These are phyloP conservation scores for Cephus pygmeus DNA, from an alignment of 2,888 invertebrate species.

Conservation along the genomic window DNA sequence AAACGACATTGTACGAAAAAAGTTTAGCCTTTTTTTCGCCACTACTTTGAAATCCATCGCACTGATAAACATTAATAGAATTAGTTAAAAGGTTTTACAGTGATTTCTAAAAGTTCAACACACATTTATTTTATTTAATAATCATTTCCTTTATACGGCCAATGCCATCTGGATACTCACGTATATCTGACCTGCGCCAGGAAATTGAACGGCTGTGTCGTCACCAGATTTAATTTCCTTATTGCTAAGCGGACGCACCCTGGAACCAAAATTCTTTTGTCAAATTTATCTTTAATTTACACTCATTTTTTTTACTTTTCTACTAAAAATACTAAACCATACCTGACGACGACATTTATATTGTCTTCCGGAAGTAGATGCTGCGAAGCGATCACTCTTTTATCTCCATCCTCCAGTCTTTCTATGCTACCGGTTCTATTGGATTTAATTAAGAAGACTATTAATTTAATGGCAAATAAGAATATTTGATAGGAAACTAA, in stretches of 20 bases:
- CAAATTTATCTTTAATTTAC: background rate
- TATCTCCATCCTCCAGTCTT: slow-evolving; percentile 65
- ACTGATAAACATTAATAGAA: slow-evolving; percentile 32
- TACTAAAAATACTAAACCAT: slow-evolving; percentile 38
- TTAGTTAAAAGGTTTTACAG: background rate
- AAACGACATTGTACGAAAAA: slow-evolving; percentile 96
- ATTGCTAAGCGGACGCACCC: slow-evolving; percentile 84
- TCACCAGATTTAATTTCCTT: slow-evolving; percentile 80
- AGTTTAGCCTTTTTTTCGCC: slow-evolving; percentile 80
- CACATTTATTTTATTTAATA: background rate
- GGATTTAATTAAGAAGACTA: slow-evolving; percentile 26
- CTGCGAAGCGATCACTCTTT: slow-evolving; percentile 66
- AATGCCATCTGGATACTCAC: slow-evolving; percentile 64
- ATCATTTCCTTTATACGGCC: background rate
- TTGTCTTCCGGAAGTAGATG: slow-evolving; percentile 78
- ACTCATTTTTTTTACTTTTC: background rate
- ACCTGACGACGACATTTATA: slow-evolving; percentile 90
- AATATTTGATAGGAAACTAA: background rate
- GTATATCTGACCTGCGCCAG: slow-evolving; percentile 88
- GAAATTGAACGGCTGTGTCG: slow-evolving; percentile 81
- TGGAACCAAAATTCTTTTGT: slow-evolving; percentile 54
- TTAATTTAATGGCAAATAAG: background rate
- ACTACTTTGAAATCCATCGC: slow-evolving; percentile 51
- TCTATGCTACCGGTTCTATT: slow-evolving; percentile 68
- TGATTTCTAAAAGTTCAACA: background rate